Conservation (phyloP, 2,797 vertebrate genomes). For the Pipistrellus kuhlii region DNA sequence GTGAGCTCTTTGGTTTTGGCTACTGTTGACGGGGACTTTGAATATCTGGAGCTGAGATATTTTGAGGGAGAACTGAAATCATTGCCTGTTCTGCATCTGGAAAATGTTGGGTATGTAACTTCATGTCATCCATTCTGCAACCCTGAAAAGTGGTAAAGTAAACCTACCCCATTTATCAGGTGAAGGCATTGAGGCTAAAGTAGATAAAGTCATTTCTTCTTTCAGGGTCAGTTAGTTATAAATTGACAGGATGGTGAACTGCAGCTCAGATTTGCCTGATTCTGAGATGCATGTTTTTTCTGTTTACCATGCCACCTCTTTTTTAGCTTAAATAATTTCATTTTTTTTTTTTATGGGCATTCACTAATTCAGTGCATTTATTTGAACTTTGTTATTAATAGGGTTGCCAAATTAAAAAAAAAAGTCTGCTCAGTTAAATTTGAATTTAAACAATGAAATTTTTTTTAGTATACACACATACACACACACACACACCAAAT, state of each 20-base stretch:
- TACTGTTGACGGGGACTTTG: background rate
- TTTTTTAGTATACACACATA: background rate
- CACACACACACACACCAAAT: background rate
- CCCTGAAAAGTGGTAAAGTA: background rate
- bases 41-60: background rate
- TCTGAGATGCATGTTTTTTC: background rate
- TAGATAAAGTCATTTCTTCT: background rate
- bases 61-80: background rate
- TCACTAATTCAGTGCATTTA: background rate
- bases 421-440: background rate
- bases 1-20: slow-evolving; percentile 31
- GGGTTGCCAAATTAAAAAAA: slow-evolving; percentile 9
- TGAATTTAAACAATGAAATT: background rate
- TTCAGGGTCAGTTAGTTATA: background rate
- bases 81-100: background rate
- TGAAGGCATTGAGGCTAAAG: background rate
- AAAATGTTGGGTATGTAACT: background rate
- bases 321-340: background rate
- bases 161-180: background rate
- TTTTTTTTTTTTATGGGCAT: background rate
- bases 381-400: slow-evolving; percentile 32
- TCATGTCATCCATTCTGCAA: background rate
- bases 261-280: background rate
- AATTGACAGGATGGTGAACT: background rate
- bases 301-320: background rate